Percentiles rank a stretch among this genome's conserved stretches.
Conservation (phyloP, 2,888 invertebrate species). For the Acleris emargana region DNA sequence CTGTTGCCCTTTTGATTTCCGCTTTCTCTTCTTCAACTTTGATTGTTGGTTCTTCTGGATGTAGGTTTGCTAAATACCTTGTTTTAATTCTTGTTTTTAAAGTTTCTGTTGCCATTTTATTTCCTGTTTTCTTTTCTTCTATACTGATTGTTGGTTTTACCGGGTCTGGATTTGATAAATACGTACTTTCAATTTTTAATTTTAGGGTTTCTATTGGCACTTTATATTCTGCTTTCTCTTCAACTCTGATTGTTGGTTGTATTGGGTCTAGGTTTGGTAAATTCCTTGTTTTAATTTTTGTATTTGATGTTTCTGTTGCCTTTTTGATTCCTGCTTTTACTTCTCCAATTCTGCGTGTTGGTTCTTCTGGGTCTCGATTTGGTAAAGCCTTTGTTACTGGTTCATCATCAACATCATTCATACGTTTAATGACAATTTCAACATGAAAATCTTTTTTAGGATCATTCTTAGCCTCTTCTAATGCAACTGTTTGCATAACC, state of each 20-base stretch:
- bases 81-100: neutral
- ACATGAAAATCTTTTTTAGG: neutral
- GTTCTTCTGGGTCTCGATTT: neutral
- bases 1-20: neutral
- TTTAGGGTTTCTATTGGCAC: constrained; percentile 1
- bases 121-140: constrained; percentile 31
- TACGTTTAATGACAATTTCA: neutral
- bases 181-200: neutral
- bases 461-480: neutral
- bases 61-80: neutral
- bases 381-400: constrained; percentile 33
- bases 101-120: constrained; percentile 19
- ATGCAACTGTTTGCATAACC: neutral
- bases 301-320: too few species aligned
- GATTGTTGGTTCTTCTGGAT: constrained; percentile 27
- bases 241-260: neutral
- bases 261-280: constrained; percentile 27
- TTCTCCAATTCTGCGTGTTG: constrained; percentile 8
- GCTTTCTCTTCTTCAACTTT: constrained; percentile 27
- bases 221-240: constrained; percentile 34
- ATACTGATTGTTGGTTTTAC: neutral
- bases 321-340: constrained; percentile 7
- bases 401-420: constrained; percentile 19
- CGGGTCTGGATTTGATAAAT: too few species aligned
- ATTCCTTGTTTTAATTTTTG: neutral